phyloP scores from a whole-genome alignment of 2,113 vertebrate genomes.

The Pagrus major region DNA sequence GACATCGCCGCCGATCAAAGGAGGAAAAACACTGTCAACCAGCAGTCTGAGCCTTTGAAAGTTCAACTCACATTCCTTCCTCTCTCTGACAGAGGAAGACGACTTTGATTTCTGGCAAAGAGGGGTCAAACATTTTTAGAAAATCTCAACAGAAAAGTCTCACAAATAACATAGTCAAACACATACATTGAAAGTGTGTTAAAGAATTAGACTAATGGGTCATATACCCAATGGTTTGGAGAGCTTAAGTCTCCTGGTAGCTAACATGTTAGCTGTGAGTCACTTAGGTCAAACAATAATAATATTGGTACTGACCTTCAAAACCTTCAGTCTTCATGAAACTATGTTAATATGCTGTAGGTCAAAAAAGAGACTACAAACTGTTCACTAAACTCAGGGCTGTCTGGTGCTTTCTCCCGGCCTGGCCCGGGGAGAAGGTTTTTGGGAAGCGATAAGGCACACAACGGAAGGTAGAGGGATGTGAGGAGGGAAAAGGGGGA shows the following conservation, averaged over 20 bases:
- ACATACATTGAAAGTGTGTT: background rate
- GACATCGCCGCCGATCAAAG: constrained; percentile 68
- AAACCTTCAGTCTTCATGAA: constrained; percentile 10
- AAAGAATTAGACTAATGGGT: background rate
- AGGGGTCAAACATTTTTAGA: constrained; percentile 10
- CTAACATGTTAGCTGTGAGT: background rate
- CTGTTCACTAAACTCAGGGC: constrained; percentile 8
- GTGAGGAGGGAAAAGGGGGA: constrained; percentile 7
- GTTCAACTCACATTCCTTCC: constrained; percentile 41
- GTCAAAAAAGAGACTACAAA: constrained; percentile 8
- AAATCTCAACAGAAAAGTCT: background rate
- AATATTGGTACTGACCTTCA: constrained; percentile 3
- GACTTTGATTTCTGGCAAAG: constrained; percentile 51
- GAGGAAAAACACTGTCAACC: constrained; percentile 50
- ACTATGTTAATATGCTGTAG: background rate
- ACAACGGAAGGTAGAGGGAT: constrained; percentile 46
- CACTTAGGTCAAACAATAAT: background rate
- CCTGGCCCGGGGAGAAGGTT: constrained; percentile 32
- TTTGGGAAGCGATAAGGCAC: constrained; percentile 59
- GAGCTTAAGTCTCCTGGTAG: background rate
- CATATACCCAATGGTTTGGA: background rate
- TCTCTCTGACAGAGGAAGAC: constrained; percentile 25
- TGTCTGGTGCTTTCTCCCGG: constrained; percentile 6
- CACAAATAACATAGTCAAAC: constrained; percentile 10
- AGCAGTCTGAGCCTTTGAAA: constrained; percentile 68